phyloP scores from a whole-genome alignment of 2,888 invertebrate species.

The Operophtera brumata region DNA sequence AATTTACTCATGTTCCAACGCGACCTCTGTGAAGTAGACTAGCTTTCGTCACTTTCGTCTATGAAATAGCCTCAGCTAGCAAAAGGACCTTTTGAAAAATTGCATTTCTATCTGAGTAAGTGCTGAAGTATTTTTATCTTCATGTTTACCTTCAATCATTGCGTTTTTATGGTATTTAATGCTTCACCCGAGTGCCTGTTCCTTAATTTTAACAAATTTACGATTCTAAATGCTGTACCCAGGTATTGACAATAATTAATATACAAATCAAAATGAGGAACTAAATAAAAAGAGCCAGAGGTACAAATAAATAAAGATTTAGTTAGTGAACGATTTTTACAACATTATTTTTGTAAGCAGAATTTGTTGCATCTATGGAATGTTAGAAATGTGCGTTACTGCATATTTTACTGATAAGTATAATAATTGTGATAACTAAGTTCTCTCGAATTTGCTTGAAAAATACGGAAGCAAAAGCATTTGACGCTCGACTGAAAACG shows the following conservation, averaged over 20 bases:
- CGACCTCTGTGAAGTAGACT: too few species aligned
- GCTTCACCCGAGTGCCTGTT: not conserved
- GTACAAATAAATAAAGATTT: too few species aligned
- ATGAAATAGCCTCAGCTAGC: too few species aligned
- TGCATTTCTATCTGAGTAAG: too few species aligned
- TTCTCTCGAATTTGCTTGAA: not conserved
- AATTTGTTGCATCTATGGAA: not conserved
- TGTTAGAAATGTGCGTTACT: not conserved
- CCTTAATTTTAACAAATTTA: not conserved
- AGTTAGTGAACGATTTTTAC: not conserved
- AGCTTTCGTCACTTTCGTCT: too few species aligned
- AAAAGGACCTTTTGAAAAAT: too few species aligned
- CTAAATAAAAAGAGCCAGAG: too few species aligned
- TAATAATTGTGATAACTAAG: too few species aligned
- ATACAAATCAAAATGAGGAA: too few species aligned
- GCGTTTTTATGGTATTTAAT: not conserved
- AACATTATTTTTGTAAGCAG: not conserved
- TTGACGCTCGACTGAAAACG: slow-evolving; percentile 8
- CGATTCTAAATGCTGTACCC: not conserved
- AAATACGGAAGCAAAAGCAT: slow-evolving; percentile 7
- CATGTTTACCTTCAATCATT: not conserved
- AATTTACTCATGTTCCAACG: too few species aligned
- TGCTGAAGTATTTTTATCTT: not conserved
- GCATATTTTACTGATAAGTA: not conserved
- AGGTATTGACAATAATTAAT: not conserved